Base-by-base conservation (phyloP, 2,888 invertebrate species). In the Achlya flavicornis region DNA sequence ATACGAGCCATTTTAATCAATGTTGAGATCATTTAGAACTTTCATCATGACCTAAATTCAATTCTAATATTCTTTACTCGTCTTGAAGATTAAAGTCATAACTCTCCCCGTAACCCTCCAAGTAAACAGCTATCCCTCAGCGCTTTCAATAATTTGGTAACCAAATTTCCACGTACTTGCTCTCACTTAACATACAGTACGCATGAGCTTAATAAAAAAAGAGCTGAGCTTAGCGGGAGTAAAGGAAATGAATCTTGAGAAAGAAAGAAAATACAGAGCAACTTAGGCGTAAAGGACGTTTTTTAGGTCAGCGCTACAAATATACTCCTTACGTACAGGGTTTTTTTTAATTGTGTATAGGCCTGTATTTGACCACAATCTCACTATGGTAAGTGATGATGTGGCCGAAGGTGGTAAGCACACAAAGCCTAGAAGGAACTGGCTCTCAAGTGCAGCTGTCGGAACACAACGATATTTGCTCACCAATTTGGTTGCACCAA, bases 211-310 rank as follows among this genome's bases (percentile, higher is more conserved):
- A 53, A 53, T 61, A 62, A 60, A 64, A 66, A 66, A 63, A 64
- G 64, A 59, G 63, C 59, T 46, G 35, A 46, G 63, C 59, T 63
- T 63, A 63, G 59, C 48, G 48, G 59, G 53, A 60, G 63, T 53
- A 68, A 72, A 70, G 67, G 66, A 68, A 73, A 72, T 71, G 66
- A 69, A 69, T 53, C 53, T 53, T 19, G 53, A 53, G 10, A 19
- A 53, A 16, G 48, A 48, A 16, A 48, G 14, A 4, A 16, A 53
- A 53, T 16, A 53, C 19, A 53, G 2, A 19, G 4, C 7, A 53
- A 10, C 14, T n/a, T 19, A 19, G 19, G 7, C 8, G 1, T 48
- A 43, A 43, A 43, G 8, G 1, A 5, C 16, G 1, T 41, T 41
- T 4, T 10, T 38, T 8, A 10, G 10, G 38, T 38, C 8, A 38